Percentiles rank a stretch among this genome's conserved stretches.
Conservation (phyloP, 2,113 vertebrate species). For the Nannobrachium achirus region DNA sequence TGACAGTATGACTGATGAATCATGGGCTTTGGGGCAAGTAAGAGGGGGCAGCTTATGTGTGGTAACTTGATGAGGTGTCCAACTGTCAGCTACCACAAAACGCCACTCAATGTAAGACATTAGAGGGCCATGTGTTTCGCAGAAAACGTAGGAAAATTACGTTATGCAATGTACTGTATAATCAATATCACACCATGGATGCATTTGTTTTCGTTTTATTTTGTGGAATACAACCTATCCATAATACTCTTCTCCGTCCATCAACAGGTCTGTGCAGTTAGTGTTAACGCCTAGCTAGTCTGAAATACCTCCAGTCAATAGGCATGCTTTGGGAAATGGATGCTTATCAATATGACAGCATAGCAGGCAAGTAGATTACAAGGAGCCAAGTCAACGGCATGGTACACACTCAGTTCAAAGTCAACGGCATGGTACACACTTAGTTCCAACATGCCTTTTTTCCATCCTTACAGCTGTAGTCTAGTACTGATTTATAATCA, state of each 20-base stretch:
- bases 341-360: not conserved
- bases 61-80: too few relatives aligned
- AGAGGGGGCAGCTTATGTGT: too few relatives aligned
- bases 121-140: too few relatives aligned
- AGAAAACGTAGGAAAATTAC: too few relatives aligned
- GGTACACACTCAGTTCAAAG: constrained; percentile 9
- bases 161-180: too few relatives aligned
- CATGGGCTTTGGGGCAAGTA: too few relatives aligned
- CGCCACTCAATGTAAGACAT: too few relatives aligned
- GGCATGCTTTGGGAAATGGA: not conserved
- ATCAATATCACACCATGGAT: too few relatives aligned
- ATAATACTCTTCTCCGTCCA: not conserved
- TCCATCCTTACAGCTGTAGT: constrained; percentile 10
- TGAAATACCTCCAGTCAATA: not conserved
- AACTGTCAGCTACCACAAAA: too few relatives aligned
- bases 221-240: not conserved
- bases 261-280: not conserved
- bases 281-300: constrained; percentile 14
- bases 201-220: not conserved
- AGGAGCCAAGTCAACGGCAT: not conserved
- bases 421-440: constrained; percentile 6
- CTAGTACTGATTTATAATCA: constrained; percentile 47
- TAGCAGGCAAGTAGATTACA: not conserved
- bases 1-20: too few relatives aligned
- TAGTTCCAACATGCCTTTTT: constrained; percentile 2